These are phyloP conservation scores for Hypotaenidia okinawae DNA, from an alignment of 2,797 vertebrate species.

Conservation along the genomic window DNA sequence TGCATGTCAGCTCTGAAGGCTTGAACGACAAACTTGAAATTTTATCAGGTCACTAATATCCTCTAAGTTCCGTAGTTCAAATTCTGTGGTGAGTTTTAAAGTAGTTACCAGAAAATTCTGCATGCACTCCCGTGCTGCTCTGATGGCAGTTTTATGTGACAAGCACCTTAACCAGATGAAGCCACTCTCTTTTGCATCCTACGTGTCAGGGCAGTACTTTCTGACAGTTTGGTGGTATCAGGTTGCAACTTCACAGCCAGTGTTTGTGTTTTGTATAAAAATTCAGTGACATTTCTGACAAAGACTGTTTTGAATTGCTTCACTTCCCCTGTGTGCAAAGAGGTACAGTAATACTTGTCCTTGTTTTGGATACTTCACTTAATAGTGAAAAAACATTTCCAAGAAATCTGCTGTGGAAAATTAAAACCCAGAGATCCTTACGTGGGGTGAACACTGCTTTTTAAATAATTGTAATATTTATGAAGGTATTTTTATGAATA, in stretches of 20 bases:
- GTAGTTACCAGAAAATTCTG: background rate
- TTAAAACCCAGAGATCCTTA: background rate
- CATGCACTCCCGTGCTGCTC: background rate
- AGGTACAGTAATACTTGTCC: constrained; percentile 1
- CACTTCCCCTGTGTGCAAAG: constrained; percentile 5
- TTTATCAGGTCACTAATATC: background rate
- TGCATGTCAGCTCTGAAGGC: background rate
- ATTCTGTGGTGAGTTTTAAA: constrained; percentile 2
- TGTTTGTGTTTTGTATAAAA: constrained; percentile 25
- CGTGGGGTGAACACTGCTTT: background rate
- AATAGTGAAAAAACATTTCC: background rate
- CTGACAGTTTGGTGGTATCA: constrained; percentile 34
- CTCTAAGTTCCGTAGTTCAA: background rate
- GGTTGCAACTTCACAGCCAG: background rate
- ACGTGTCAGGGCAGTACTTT: constrained; percentile 38
- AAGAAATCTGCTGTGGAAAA: background rate
- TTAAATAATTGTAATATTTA: background rate
- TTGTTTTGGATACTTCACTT: constrained; percentile 21
- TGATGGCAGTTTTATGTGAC: constrained; percentile 6
- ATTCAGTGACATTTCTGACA: constrained; percentile 20
- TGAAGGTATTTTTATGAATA: background rate
- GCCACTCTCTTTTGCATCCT: background rate
- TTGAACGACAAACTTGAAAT: background rate
- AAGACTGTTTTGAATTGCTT: background rate
- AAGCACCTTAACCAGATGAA: constrained; percentile 34